Conservation (phyloP, 2,113 vertebrate genomes). For the Heteronetta atricapilla region DNA sequence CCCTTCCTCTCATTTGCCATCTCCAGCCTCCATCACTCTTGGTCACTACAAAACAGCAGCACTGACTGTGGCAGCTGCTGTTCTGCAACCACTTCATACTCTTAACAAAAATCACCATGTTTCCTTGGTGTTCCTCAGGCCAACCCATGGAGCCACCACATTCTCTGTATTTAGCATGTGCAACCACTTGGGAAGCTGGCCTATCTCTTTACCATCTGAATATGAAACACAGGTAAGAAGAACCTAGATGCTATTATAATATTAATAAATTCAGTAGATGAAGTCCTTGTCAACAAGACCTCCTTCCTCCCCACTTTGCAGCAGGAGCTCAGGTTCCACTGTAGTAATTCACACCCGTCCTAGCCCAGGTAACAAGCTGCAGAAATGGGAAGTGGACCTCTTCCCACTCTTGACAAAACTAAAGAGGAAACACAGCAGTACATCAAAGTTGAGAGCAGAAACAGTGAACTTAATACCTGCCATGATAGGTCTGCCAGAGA, state of each 20-base stretch:
- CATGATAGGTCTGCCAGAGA: background rate
- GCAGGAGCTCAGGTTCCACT: background rate
- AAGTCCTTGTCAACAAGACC: background rate
- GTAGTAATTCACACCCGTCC: no score
- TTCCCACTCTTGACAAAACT: background rate
- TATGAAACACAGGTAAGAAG: background rate
- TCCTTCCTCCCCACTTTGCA: background rate
- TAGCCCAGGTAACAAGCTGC: accelerated
- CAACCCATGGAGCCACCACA: background rate
- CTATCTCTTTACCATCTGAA: background rate
- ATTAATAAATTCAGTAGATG: background rate
- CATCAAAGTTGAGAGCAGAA: background rate
- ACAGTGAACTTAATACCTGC: background rate
- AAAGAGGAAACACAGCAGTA: background rate
- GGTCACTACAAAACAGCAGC: background rate
- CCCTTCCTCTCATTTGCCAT: accelerated
- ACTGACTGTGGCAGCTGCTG: background rate
- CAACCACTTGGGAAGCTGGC: background rate
- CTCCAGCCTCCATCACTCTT: background rate
- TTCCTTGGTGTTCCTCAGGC: background rate
- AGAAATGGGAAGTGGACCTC: background rate
- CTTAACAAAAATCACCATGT: background rate
- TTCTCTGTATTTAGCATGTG: background rate
- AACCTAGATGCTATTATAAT: background rate
- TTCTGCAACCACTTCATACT: background rate